Base-by-base conservation (phyloP, 1,140 invertebrate species). In the Sminthurinus signatus region DNA sequence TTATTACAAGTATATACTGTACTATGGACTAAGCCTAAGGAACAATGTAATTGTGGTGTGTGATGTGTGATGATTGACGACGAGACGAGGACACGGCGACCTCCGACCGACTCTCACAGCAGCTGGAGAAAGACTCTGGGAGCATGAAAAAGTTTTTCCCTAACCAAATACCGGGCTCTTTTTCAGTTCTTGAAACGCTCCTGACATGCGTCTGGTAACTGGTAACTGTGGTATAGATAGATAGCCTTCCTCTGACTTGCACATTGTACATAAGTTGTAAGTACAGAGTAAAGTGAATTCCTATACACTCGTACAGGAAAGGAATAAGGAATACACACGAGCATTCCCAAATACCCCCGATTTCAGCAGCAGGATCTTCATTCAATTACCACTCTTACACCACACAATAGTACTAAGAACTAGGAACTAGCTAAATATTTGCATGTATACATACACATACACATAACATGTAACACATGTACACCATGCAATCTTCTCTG, bases 11-110 rank as follows among this genome's bases (percentile, higher is more conserved):
- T n/a, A n/a, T n/a, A n/a, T n/a, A n/a, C n/a, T n/a, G n/a, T n/a
- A n/a, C n/a, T n/a, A n/a, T n/a, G n/a, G n/a, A n/a, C n/a, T 74
- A 63, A 25, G 74, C 70, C 52, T 82, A 19, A 19, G 39, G 25
- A n/a, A 14, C 15, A 51, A 19, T 27, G 23, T 31, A 29, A n/a
- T 2, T n/a, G 25, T n/a, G n/a, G n/a, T n/a, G n/a, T 10, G 27
- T 48, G 46, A 29, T 42, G 65, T n/a, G 14, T 63, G 52, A 52
- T 48, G 65, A 29, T 42, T n/a, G n/a, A n/a, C n/a, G n/a, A n/a
- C n/a, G n/a, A n/a, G 65, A 19, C 32, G 42, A 51, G 8, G 61
- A 31, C 19, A 46, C 42, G 42, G 28, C 43, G 44, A 44, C 57
- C 46, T 42, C 28, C 54, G 29, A 31, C 56, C 60, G 57, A 36